These are phyloP conservation scores for Conops quadrifasciatus DNA, from an alignment of 2,888 invertebrate genomes.

Conservation along the genomic window DNA sequence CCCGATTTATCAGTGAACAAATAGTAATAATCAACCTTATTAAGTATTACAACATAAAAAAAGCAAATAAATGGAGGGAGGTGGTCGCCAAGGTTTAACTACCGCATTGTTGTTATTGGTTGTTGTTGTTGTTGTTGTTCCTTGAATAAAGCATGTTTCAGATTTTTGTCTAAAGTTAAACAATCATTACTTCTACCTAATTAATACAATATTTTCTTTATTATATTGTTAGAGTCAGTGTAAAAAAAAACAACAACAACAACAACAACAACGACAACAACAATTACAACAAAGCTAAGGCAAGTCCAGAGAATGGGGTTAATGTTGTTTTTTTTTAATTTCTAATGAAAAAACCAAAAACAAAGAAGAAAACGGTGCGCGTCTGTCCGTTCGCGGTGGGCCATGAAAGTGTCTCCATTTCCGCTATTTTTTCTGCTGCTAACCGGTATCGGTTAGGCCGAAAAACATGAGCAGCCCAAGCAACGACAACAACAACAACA, in stretches of 20 bases:
- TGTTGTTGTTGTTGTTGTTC: background rate
- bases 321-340: too few species aligned
- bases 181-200: too few species aligned
- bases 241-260: too few species aligned
- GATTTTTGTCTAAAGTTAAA: background rate
- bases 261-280: constrained; percentile 4
- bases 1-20: constrained; percentile 2
- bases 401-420: constrained; percentile 36
- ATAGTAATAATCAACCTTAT: background rate
- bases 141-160: background rate
- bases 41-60: too few species aligned
- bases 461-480: background rate
- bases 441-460: background rate
- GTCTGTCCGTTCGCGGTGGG: background rate
- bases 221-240: too few species aligned
- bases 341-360: background rate
- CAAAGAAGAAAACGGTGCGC: background rate
- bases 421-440: constrained; percentile 18
- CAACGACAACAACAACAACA: constrained; percentile 10
- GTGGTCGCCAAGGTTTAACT: background rate
- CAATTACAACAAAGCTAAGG: background rate
- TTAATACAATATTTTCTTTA: too few species aligned
- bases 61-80: too few species aligned
- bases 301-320: background rate
- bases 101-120: background rate